A percentile compares a stretch with the other conserved stretches of the same genome.
These are phyloP conservation scores for Gerris lacustris DNA, from an alignment of 2,888 invertebrate species.

Conservation along the genomic window DNA sequence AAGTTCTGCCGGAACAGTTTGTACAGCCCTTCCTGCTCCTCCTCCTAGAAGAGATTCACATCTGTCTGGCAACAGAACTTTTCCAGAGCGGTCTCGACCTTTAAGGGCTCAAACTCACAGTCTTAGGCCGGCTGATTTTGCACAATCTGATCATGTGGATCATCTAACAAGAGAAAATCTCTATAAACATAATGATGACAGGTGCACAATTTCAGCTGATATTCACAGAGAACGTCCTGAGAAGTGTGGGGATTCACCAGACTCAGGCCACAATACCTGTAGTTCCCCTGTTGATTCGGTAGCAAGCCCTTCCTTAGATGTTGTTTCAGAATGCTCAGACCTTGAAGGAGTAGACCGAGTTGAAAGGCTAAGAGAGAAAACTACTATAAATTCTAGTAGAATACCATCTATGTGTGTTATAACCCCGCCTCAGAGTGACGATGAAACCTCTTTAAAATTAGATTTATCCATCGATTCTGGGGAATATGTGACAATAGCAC, in stretches of 20 bases:
- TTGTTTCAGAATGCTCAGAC: conserved; percentile 75
- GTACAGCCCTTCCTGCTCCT: conserved; percentile 69
- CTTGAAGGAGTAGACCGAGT: conserved; percentile 77
- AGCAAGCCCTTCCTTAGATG: conserved; percentile 57
- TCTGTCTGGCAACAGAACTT: conserved; percentile 26
- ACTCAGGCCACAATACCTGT: conserved; percentile 69
- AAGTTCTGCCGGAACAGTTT: conserved; percentile 80
- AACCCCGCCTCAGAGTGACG: conserved; percentile 76
- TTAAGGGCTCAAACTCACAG: conserved; percentile 27
- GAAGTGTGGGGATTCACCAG: conserved; percentile 56
- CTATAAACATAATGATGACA: conserved; percentile 24
- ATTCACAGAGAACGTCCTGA: conserved; percentile 36
- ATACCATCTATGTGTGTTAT: conserved; percentile 89
- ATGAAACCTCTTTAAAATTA: conserved; percentile 49
- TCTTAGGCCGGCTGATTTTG: conserved; percentile 25
- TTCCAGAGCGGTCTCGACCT: conserved; percentile 24
- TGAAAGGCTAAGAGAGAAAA: conserved; percentile 73
- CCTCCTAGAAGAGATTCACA: conserved; percentile 61
- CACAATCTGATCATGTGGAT: conserved; percentile 25
- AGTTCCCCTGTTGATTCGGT: conserved; percentile 63
- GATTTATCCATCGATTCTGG: conserved; percentile 45
- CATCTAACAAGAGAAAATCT: conserved; percentile 27
- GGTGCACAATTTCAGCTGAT: conserved; percentile 29
- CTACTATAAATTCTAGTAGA: conserved; percentile 71
- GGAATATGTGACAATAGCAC: conserved; percentile 76